Percentiles rank a stretch among this genome's conserved stretches.
These are phyloP conservation scores for Metridium senile DNA, from an alignment of 92 coral and sea anemone species.

Conservation along the genomic window DNA sequence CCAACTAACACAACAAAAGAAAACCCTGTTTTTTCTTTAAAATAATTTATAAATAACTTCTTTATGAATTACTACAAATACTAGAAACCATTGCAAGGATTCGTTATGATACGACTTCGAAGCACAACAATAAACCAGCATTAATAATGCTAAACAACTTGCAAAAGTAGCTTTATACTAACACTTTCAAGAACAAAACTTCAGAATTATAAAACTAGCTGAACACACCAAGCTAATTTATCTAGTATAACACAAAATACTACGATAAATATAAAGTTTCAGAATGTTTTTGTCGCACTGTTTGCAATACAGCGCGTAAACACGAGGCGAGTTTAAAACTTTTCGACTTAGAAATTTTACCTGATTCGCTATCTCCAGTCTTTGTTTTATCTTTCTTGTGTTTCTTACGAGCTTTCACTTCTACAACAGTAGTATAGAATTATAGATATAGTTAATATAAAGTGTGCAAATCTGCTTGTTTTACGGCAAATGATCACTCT, in stretches of 20 bases:
- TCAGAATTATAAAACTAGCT: no score
- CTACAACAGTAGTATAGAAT: constrained; percentile 22
- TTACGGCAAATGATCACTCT: neutral
- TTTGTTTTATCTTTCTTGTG: constrained; percentile 73
- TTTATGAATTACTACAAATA: no score
- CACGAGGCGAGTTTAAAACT: neutral
- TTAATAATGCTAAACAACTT: no score
- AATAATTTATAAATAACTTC: no score
- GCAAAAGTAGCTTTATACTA: no score
- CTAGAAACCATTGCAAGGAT: no score
- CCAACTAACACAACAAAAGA: no score
- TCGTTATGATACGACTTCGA: no score
- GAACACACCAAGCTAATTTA: no score
- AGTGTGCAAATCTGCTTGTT: neutral
- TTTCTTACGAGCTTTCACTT: constrained; percentile 68
- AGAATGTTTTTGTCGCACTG: neutral
- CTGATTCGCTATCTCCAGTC: constrained; percentile 61
- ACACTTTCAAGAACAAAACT: no score
- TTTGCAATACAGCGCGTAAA: neutral
- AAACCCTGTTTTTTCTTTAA: no score
- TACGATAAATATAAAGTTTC: neutral
- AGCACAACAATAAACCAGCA: no score
- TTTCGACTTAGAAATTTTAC: constrained; percentile 19
- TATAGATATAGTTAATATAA: neutral
- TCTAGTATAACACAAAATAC: neutral